Evolutionary conservation across 2,113 vertebrate species (phyloP), one percentile per base, ranked within the genome.

Genomic region (Gadus macrocephalus): DNA sequence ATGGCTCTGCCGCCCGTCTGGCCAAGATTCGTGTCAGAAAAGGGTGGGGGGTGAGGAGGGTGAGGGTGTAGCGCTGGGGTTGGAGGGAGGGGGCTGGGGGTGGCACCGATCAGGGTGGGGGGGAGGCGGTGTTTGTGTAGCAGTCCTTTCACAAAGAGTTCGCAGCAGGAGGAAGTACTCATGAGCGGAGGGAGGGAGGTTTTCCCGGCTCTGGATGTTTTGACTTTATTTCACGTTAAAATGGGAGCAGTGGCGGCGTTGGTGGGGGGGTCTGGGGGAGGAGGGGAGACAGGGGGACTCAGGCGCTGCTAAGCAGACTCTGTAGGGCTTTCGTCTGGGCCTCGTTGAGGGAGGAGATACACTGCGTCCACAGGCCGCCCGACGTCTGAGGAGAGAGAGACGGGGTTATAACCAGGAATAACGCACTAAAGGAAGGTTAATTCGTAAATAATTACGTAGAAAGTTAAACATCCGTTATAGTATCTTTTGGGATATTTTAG

Each of bases 281-380:
- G 27, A 9, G 78, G 74, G 89, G 72, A 86, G 75, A 67, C 81
- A 89, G 90, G 87, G 89, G 86, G 82, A 89, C 90, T 97, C 95
- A 99, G 81, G 94, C 96, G 72, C 94, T 91, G 80, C 93, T 97
- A 84, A 99, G 95, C 79, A 99, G 96, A 85, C 96, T 95, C 87
- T 97, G 95, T 80, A 99, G 93, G 86, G 97, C 97, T 84, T 95
- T 95, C 94, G 96, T 94, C 90, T 99, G 97, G 49, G 91, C 93
- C 73, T 97, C 94, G 79, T 91, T 97, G 82, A 99, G 94, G 14
- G 95, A 92, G 6, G 95, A 93, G 81, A 98, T 92, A 87, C 98
- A 99, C 89, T 96, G 95, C 53, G 96, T 94, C 95, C 96, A 99
- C 83, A 99, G 79, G 78, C 92, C 95, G 87, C 93, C 95, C 1